Evolutionary conservation across 2,113 vertebrate species (phyloP).

Genomic region (Silurus glanis): DNA sequence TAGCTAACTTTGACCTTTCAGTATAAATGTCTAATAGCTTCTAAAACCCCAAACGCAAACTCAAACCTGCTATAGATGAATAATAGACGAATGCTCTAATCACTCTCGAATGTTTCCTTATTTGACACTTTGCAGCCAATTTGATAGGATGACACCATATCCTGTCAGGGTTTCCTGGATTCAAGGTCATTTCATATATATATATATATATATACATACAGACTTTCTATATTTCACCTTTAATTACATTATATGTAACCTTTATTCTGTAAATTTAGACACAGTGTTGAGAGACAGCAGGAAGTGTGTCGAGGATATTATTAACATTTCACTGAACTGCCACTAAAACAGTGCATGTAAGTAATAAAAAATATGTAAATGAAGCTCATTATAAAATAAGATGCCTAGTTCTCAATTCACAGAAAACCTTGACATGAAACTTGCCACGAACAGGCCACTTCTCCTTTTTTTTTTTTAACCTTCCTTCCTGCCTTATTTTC

Average conservation of each 20-base stretch:
- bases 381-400: not conserved
- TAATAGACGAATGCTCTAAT: not conserved
- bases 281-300: not conserved
- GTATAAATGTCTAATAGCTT: slow-evolving; percentile 9
- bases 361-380: not conserved
- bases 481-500: not conserved
- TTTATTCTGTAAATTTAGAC: not conserved
- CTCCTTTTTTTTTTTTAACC: not conserved
- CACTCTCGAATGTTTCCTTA: not conserved
- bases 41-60: slow-evolving; percentile 7
- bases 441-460: not conserved
- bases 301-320: not conserved
- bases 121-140: not conserved
- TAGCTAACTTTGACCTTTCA: not conserved
- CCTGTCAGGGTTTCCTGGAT: no score
- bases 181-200: no score
- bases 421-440: not conserved
- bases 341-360: not conserved
- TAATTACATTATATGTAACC: not conserved
- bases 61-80: not conserved
- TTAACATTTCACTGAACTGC: not conserved
- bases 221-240: not conserved
- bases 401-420: not conserved
- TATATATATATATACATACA: not conserved
- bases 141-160: not conserved